Conservation (phyloP, 2,113 vertebrate genomes). For the Sinosuthora webbiana region DNA sequence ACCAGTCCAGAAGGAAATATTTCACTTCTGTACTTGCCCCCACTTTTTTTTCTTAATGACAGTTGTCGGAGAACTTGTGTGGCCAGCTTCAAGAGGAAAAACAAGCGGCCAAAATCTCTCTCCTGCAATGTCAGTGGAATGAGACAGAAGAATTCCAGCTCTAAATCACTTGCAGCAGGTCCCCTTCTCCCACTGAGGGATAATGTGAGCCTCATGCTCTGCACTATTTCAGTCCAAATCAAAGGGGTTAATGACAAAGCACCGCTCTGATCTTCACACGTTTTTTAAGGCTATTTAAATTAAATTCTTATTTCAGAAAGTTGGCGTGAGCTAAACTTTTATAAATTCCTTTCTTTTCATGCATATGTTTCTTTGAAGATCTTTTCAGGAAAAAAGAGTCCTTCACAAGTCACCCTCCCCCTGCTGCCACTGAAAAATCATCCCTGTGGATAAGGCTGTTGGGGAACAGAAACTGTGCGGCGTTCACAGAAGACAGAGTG, state of each 20-base stretch:
- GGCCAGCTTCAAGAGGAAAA: not conserved
- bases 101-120: not conserved
- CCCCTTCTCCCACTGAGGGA: not conserved
- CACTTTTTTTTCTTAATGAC: not conserved
- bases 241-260: conserved; percentile 67
- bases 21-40: not conserved
- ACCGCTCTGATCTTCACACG: conserved; percentile 39
- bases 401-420: conserved; percentile 35
- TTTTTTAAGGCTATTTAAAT: conserved; percentile 64
- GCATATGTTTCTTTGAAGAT: conserved; percentile 46
- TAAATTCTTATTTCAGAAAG: conserved; percentile 29
- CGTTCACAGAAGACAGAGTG: not conserved
- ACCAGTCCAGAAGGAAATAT: not conserved
- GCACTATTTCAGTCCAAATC: not conserved
- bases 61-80: not conserved
- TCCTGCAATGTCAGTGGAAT: not conserved
- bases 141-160: not conserved
- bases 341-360: conserved; percentile 15
- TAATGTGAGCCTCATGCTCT: not conserved
- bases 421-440: conserved; percentile 37
- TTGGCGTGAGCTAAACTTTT: conserved; percentile 46
- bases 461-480: not conserved
- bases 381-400: conserved; percentile 32
- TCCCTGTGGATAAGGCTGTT: conserved; percentile 32
- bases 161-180: not conserved